These are phyloP conservation scores for Chaunax sp. DNA, from an alignment of 2,797 vertebrate species.

Conservation along the genomic window DNA sequence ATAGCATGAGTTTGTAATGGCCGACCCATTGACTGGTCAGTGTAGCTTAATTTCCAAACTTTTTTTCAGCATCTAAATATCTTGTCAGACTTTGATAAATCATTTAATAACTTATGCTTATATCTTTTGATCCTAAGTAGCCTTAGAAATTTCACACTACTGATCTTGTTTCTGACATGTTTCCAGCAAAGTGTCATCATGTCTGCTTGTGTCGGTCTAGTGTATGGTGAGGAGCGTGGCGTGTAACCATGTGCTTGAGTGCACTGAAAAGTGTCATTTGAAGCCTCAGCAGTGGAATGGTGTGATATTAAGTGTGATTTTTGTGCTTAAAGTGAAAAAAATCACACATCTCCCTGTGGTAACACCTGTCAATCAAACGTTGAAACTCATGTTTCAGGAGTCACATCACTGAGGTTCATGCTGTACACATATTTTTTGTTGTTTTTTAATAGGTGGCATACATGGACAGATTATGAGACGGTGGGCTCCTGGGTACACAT, in stretches of 20 bases:
- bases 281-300: constrained; percentile 37
- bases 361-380: constrained; percentile 60
- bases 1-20: background rate
- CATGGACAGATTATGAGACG: background rate
- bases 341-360: constrained; percentile 52
- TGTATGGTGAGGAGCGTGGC: constrained; percentile 13
- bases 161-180: constrained; percentile 38
- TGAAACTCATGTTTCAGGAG: constrained; percentile 23
- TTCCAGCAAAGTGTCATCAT: constrained; percentile 43
- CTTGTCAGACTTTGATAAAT: constrained; percentile 17
- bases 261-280: constrained; percentile 15
- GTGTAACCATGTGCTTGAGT: constrained; percentile 17
- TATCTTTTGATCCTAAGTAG: constrained; percentile 11
- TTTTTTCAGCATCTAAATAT: constrained; percentile 9
- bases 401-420: constrained; percentile 9
- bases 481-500: background rate
- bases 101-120: background rate
- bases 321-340: constrained; percentile 56
- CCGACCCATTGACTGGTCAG: background rate
- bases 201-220: constrained; percentile 27
- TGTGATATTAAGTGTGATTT: constrained; percentile 65
- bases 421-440: background rate
- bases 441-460: background rate
- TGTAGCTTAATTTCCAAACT: background rate
- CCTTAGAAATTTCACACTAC: constrained; percentile 27